These are phyloP conservation scores for Pinna nobilis DNA, from an alignment of 1,140 invertebrate genomes.

Conservation along the genomic window DNA sequence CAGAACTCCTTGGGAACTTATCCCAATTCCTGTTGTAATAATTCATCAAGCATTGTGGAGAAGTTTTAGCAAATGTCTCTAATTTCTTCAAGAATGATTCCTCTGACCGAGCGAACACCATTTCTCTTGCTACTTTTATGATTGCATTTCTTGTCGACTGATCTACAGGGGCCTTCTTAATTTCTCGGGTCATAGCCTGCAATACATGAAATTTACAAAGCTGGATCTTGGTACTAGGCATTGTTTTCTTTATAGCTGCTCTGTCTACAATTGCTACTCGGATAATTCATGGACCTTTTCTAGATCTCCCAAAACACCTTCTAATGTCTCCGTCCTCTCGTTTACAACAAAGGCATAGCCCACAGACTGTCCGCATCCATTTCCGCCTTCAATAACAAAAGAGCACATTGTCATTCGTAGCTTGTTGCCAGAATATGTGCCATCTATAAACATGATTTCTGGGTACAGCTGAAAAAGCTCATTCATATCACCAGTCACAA, in stretches of 20 bases:
- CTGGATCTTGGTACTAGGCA: not conserved
- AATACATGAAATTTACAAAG: conserved; percentile 8
- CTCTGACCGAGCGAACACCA: not conserved
- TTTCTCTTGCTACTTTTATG: not conserved
- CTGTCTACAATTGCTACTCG: too few relatives aligned
- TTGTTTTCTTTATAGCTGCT: too few relatives aligned
- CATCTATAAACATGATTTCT: conserved; percentile 4
- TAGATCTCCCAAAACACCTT: too few relatives aligned
- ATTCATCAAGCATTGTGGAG: too few relatives aligned
- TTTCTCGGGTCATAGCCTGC: not conserved
- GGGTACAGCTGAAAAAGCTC: too few relatives aligned
- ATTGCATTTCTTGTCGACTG: not conserved
- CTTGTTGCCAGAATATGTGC: not conserved
- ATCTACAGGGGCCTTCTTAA: not conserved
- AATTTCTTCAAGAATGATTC: not conserved
- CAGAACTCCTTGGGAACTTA: too few relatives aligned
- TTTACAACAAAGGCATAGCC: not conserved
- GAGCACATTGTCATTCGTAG: not conserved
- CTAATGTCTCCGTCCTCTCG: not conserved
- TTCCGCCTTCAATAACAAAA: not conserved
- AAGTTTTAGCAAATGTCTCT: too few relatives aligned
- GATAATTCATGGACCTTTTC: too few relatives aligned
- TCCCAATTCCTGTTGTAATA: too few relatives aligned
- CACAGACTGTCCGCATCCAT: not conserved
- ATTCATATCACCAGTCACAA: too few relatives aligned